These are phyloP conservation scores for Miniopterus natalensis DNA, from an alignment of 2,113 vertebrate species.

Conservation along the genomic window DNA sequence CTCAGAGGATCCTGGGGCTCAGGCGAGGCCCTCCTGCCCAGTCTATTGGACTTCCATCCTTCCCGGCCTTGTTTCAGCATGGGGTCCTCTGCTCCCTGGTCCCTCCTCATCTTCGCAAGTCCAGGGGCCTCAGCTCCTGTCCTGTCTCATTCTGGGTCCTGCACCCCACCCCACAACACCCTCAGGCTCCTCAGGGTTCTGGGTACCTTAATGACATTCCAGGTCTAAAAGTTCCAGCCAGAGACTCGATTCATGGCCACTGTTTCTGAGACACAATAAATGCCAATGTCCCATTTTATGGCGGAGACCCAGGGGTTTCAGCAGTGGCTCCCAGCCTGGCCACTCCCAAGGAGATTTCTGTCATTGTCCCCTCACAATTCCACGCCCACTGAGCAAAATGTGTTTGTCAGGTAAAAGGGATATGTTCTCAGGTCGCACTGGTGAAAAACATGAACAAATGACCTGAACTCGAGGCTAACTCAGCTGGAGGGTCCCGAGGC, in stretches of 20 bases:
- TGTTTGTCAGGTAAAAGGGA: neutral
- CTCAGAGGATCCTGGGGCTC: neutral
- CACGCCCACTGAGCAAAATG: rapidly evolving
- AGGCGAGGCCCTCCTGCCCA: rapidly evolving
- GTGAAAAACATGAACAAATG: rapidly evolving
- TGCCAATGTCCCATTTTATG: neutral
- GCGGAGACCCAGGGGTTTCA: neutral
- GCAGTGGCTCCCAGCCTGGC: neutral
- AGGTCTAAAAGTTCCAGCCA: neutral
- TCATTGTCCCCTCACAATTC: rapidly evolving
- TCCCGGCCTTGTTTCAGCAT: neutral
- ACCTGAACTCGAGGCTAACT: neutral
- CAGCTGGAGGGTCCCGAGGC: neutral
- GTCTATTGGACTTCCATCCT: neutral
- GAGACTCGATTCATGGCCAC: neutral
- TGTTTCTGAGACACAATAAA: neutral
- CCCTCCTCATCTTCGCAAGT: too few species aligned
- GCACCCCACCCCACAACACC: neutral
- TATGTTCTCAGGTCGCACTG: rapidly evolving
- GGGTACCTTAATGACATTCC: neutral
- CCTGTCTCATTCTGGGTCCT: neutral
- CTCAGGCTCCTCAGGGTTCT: neutral
- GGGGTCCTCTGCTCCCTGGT: rapidly evolving
- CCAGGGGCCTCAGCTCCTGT: rapidly evolving
- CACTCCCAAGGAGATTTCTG: neutral